Conservation (phyloP, 2,797 vertebrate genomes). For the Tenualosa ilisha region DNA sequence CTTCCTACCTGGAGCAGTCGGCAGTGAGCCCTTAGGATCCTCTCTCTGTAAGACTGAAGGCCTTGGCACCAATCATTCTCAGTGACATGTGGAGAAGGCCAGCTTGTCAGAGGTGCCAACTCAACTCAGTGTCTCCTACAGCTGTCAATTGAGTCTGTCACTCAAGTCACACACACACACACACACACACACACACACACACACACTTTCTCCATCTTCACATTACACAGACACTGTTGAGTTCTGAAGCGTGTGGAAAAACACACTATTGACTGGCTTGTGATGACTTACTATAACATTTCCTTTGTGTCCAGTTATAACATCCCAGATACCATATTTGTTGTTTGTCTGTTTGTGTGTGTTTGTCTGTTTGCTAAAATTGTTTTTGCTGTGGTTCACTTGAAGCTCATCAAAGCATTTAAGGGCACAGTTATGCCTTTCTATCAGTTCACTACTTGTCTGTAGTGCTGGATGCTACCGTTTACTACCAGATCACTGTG, state of each 20-base stretch:
- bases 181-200: not conserved
- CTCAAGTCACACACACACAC: not conserved
- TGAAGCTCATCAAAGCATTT: too few species aligned
- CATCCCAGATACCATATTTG: too few species aligned
- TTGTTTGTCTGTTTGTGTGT: too few species aligned
- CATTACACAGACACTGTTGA: not conserved
- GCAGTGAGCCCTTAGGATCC: not conserved
- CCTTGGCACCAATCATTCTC: not conserved
- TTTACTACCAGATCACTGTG: too few species aligned
- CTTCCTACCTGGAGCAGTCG: not conserved
- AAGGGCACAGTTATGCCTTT: too few species aligned
- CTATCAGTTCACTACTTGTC: too few species aligned
- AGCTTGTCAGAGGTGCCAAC: not conserved
- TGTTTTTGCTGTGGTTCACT: too few species aligned
- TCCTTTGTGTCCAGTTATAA: too few species aligned
- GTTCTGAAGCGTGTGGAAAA: not conserved
- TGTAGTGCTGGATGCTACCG: too few species aligned
- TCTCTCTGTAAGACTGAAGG: not conserved
- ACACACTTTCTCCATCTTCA: too few species aligned
- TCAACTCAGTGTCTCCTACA: not conserved
- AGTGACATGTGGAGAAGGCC: not conserved
- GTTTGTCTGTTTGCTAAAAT: too few species aligned
- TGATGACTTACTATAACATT: not conserved
- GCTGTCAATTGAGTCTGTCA: not conserved
- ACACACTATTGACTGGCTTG: not conserved